Percentiles rank a stretch among this genome's conserved stretches.
Evolutionary conservation across 2,113 vertebrate genomes (phyloP).

Genomic region (Phycodurus eques): DNA sequence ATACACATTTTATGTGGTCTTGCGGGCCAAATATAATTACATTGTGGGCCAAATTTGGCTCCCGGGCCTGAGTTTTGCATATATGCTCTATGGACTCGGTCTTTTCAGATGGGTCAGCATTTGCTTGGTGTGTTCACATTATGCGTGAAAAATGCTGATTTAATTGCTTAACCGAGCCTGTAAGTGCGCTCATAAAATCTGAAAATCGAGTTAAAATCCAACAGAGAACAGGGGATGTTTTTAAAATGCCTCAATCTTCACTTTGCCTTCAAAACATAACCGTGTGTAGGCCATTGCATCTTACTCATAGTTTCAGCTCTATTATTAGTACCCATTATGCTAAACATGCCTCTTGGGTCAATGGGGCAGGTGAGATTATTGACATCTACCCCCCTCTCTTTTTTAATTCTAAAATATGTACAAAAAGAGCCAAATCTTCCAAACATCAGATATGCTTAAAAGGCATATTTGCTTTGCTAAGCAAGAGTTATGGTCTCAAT

Average conservation of each 20-base stretch:
- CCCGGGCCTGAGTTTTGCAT: too few relatives aligned
- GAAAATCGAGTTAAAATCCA: background rate
- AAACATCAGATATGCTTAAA: slow-evolving; percentile 22
- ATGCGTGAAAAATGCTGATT: background rate
- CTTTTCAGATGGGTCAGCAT: background rate
- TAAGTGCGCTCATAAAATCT: background rate
- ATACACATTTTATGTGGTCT: too few relatives aligned
- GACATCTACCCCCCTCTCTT: background rate
- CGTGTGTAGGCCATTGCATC: background rate
- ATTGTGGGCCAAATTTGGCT: too few relatives aligned
- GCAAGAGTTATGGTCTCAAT: slow-evolving; percentile 42
- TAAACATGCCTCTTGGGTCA: slow-evolving; percentile 9
- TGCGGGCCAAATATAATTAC: too few relatives aligned
- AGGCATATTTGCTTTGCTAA: slow-evolving; percentile 30
- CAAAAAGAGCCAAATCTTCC: slow-evolving; percentile 23
- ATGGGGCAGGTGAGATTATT: background rate
- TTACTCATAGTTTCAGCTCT: slow-evolving; percentile 5
- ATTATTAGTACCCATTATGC: slow-evolving; percentile 7
- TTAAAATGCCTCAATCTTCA: background rate
- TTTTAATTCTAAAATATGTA: slow-evolving; percentile 21
- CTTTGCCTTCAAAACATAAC: slow-evolving; percentile 8
- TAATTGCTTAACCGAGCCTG: background rate
- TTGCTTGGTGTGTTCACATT: background rate
- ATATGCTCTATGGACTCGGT: background rate
- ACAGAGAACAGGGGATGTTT: background rate